Conservation (phyloP, 2,888 invertebrate species). For the Stegophylla sp. region DNA sequence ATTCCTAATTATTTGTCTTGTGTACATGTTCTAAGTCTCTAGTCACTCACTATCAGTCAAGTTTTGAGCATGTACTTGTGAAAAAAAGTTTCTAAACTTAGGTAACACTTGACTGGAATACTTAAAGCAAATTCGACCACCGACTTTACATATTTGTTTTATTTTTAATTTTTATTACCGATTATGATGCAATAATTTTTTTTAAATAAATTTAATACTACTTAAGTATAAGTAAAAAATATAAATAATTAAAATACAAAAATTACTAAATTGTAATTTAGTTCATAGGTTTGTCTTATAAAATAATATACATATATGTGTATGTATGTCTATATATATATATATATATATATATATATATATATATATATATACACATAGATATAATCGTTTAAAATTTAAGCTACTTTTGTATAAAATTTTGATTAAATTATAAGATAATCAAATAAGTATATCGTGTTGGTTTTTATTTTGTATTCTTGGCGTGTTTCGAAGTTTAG, state of each 20-base stretch:
- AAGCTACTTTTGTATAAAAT: conserved; percentile 59
- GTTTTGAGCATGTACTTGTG: conserved; percentile 54
- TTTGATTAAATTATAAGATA: conserved; percentile 58
- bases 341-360: conserved; percentile 29
- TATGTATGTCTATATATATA: conserved; percentile 13
- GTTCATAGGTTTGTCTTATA: conserved; percentile 56
- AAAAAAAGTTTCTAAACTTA: conserved; percentile 42
- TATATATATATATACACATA: conserved; percentile 15
- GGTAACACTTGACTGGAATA: conserved; percentile 55
- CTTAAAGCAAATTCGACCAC: conserved; percentile 54
- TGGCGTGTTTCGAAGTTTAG: conserved; percentile 50
- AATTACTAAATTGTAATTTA: conserved; percentile 54
- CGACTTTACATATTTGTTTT: conserved; percentile 36
- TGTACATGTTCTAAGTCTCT: conserved; percentile 55
- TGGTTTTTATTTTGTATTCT: conserved; percentile 55
- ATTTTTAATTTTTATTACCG: conserved; percentile 30
- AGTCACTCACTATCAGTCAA: conserved; percentile 58
- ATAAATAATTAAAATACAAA: conserved; percentile 44
- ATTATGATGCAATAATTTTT: conserved; percentile 49
- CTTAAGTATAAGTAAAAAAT: conserved; percentile 51
- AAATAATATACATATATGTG: conserved; percentile 28
- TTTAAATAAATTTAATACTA: conserved; percentile 37
- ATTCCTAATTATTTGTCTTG: conserved; percentile 57
- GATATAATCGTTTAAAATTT: conserved; percentile 50
- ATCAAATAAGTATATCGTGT: conserved; percentile 49